Percentiles rank a stretch among this genome's conserved stretches.
Evolutionary conservation across 1,140 invertebrate species (phyloP).

Genomic region (Drosophila chauvacae): DNA sequence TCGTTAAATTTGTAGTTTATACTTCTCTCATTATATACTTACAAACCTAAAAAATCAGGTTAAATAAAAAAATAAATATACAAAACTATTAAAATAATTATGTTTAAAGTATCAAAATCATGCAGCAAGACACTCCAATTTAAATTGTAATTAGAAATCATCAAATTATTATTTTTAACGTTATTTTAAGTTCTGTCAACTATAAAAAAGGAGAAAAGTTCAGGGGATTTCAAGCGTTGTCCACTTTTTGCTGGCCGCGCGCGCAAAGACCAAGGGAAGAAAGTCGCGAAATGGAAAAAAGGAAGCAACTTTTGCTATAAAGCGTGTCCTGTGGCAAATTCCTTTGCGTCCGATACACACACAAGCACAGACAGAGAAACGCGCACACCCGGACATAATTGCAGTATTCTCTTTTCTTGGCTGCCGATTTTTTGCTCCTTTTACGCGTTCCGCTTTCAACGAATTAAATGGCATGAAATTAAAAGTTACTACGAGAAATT

Average conservation of each 20-base stretch:
- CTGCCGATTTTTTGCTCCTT: constrained; percentile 67
- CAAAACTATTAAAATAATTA: neutral
- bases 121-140: neutral
- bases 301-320: constrained; percentile 77
- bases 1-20: too few species aligned
- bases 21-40: too few species aligned
- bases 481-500: constrained; percentile 80
- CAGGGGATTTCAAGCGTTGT: constrained; percentile 14
- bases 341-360: constrained; percentile 35
- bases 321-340: constrained; percentile 81
- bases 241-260: neutral
- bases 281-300: constrained; percentile 58
- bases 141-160: neutral
- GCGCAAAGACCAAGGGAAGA: constrained; percentile 29
- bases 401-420: constrained; percentile 63
- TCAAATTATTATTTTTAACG: constrained; percentile 1
- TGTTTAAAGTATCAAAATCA: neutral
- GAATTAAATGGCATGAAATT: constrained; percentile 83
- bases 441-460: constrained; percentile 70
- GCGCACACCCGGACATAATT: constrained; percentile 37
- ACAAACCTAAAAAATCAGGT: too few species aligned
- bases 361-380: constrained; percentile 27
- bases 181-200: constrained; percentile 9
- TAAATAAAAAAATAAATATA: too few species aligned
- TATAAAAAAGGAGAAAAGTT: constrained; percentile 8